These are phyloP conservation scores for Microtus ochrogaster DNA, from an alignment of 2,113 vertebrate genomes.

Conservation along the genomic window DNA sequence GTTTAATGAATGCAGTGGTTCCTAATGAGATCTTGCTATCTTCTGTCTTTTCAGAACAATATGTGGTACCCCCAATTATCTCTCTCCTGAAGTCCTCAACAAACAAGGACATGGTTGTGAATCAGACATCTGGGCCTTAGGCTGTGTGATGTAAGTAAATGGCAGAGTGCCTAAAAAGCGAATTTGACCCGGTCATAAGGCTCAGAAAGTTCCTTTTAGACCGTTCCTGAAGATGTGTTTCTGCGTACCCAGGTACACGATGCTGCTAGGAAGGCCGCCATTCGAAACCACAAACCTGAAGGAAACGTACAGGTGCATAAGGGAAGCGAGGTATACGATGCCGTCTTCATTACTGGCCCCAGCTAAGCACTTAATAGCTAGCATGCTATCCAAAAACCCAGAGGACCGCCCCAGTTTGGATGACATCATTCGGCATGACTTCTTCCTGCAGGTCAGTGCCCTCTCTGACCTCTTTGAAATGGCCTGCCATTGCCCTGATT, in stretches of 20 bases:
- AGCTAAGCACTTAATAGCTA: constrained; percentile 95
- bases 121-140: constrained; percentile 98
- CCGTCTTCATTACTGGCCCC: constrained; percentile 93
- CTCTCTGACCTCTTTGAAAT: background rate
- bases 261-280: constrained; percentile 96
- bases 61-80: constrained; percentile 98
- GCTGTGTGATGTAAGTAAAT: constrained; percentile 98
- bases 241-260: constrained; percentile 92
- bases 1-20: background rate
- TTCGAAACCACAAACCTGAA: constrained; percentile 99
- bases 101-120: constrained; percentile 99
- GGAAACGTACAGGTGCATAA: constrained; percentile 97
- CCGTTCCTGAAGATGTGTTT: background rate
- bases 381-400: constrained; percentile 95
- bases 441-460: constrained; percentile 93
- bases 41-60: constrained; percentile 92
- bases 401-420: constrained; percentile 95
- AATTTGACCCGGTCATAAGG: background rate
- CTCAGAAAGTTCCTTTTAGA: background rate
- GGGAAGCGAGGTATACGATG: constrained; percentile 95
- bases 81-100: constrained; percentile 99
- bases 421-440: constrained; percentile 95
- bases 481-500: accelerated
- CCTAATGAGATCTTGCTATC: background rate
- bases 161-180: background rate